A percentile compares a stretch with the other conserved stretches of the same genome.
These are phyloP conservation scores for Xiphorhynchus elegans DNA, from an alignment of 2,113 vertebrate genomes.

Conservation along the genomic window DNA sequence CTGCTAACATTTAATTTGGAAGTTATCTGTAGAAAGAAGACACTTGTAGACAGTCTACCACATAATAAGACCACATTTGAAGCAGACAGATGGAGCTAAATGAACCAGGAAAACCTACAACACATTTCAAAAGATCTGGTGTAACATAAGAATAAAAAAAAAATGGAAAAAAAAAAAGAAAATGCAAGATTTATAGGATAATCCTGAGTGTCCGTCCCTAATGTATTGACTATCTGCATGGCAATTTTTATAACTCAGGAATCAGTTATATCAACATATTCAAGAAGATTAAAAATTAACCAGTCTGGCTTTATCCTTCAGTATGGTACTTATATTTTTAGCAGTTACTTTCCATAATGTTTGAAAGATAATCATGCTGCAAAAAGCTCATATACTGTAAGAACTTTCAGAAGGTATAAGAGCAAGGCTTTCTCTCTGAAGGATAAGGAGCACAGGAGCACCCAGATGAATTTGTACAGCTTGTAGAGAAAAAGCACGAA, in stretches of 20 bases:
- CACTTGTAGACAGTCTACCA: background rate
- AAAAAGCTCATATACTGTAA: background rate
- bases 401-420: background rate
- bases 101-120: background rate
- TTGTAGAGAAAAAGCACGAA: conserved; percentile 32
- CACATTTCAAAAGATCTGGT: conserved; percentile 5
- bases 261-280: background rate
- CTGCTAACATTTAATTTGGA: background rate
- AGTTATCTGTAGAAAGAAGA: background rate
- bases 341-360: background rate
- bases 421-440: background rate
- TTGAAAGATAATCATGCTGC: background rate
- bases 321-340: background rate
- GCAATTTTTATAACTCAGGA: background rate
- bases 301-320: background rate
- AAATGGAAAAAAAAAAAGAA: background rate
- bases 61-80: background rate
- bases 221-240: background rate
- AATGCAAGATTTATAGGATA: background rate
- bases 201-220: background rate
- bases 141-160: background rate
- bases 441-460: background rate
- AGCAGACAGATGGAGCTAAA: conserved; percentile 18
- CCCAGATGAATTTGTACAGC: background rate
- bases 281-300: background rate